phyloP scores from a whole-genome alignment of 2,797 vertebrate genomes.

The Lithobates sylvaticus region DNA sequence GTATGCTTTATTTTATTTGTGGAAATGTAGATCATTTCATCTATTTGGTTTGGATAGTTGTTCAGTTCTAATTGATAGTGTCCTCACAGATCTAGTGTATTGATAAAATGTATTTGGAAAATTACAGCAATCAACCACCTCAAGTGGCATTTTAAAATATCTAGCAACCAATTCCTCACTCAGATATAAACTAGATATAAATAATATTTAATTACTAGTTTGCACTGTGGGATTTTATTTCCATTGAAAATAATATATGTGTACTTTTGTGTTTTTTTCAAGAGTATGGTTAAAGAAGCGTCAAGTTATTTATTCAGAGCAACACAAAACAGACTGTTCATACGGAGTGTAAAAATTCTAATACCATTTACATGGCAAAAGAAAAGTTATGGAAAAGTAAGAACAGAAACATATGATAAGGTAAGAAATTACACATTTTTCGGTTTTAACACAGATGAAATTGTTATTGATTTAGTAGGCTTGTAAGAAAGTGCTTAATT shows the following conservation, averaged over 20 bases:
- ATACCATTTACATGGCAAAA: conserved; percentile 72
- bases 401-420: conserved; percentile 72
- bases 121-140: no score
- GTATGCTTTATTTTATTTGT: no score
- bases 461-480: no score
- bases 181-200: not conserved
- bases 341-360: conserved; percentile 73
- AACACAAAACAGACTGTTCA: conserved; percentile 72
- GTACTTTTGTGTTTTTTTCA: not conserved
- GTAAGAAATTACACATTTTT: conserved; percentile 57
- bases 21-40: no score
- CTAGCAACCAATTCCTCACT: no score
- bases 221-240: not conserved
- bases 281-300: conserved; percentile 76
- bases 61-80: no score
- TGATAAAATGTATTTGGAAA: no score
- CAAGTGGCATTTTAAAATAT: no score
- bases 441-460: no score
- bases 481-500: no score
- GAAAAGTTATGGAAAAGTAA: conserved; percentile 65
- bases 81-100: no score
- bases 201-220: not conserved
- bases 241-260: not conserved
- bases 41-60: no score
- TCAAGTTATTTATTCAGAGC: conserved; percentile 73